Base-by-base conservation (phyloP, 2,888 invertebrate genomes). In the Tanypteryx hageni region DNA sequence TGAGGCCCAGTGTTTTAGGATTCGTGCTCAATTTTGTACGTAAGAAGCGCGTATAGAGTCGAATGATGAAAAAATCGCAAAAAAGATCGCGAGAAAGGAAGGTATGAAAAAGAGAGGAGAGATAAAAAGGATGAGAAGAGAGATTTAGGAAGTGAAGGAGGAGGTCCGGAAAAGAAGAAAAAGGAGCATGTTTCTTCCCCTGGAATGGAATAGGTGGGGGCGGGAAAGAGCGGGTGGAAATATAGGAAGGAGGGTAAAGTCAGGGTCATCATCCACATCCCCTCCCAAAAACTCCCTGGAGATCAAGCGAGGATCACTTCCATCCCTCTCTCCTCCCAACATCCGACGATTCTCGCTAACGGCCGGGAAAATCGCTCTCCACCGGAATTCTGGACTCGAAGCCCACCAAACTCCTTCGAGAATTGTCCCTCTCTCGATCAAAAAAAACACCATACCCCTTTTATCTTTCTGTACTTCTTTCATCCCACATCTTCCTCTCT, bases 291-390 rank as follows among this genome's bases (percentile, higher is more conserved):
- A 83, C 83, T 83, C 83, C 83, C 83, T 57, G 83, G 83, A 57
- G 83, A 83, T 83, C 83, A 61, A 86, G 86, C 59, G 44, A 31
- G 86, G 83, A 82, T 82, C 27, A 59, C 18, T 27, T 59, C 86
- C 22, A 58, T 58, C 68, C 61, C 11, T 22, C 22, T 76, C 76
- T 76, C 89, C 44, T n/a, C 61, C 61, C 89, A 44, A 68, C 64
- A 64, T 89, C 89, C 89, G 64, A n/a, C 89, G n/a, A 89, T 89
- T 89, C 89, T 31, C 64, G 89, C 89, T 89, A 89, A 89, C 89
- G 89, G 89, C n/a, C 64, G 86, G 61, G 86, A 86, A 61, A 86
- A 44, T 89, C 89, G 44, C 89, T 89, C 61, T 89, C 64, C 61
- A 44, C 89, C 44, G 89, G 89, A 89, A 86, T 86, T 86, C 86